Evolutionary conservation across 2,113 vertebrate species (phyloP).

Genomic region (Brachyhypopomus occidentalis): DNA sequence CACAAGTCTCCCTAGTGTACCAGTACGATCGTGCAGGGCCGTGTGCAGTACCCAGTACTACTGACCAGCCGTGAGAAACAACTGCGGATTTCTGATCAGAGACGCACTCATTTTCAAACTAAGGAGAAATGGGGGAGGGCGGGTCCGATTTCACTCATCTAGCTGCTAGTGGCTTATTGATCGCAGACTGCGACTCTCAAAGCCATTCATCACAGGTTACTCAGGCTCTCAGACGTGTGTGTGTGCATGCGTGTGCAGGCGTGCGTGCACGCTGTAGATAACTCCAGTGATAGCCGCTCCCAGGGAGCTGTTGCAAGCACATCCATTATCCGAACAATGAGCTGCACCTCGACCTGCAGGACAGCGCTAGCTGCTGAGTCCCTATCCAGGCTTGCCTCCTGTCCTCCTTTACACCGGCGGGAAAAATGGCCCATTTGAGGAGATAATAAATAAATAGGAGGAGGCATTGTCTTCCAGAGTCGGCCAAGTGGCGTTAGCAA

Average conservation of each 20-base stretch:
- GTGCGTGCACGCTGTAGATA: conserved; percentile 57
- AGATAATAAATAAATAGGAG: conserved; percentile 52
- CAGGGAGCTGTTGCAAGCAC: conserved; percentile 68
- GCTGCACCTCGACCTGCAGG: conserved; percentile 47
- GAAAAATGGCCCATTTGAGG: conserved; percentile 59
- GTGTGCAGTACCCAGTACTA: neutral
- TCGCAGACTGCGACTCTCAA: conserved; percentile 69
- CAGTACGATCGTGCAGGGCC: neutral
- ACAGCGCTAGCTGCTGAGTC: conserved; percentile 53
- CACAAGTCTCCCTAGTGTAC: neutral
- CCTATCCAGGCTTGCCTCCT: conserved; percentile 29
- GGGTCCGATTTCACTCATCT: conserved; percentile 71
- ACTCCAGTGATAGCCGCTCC: conserved; percentile 71
- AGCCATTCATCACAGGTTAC: conserved; percentile 77
- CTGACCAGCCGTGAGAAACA: conserved; percentile 52
- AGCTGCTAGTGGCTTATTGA: conserved; percentile 76
- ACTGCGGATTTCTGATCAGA: conserved; percentile 46
- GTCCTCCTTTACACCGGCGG: conserved; percentile 39
- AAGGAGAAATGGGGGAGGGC: conserved; percentile 35
- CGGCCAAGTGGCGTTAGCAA: conserved; percentile 62
- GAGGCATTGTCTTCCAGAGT: conserved; percentile 65
- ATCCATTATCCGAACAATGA: conserved; percentile 73
- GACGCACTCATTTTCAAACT: conserved; percentile 67
- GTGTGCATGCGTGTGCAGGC: conserved; percentile 32
- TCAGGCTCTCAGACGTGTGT: conserved; percentile 65